Base-by-base conservation (phyloP, 1,140 invertebrate species). In the Drosophila obscura region DNA sequence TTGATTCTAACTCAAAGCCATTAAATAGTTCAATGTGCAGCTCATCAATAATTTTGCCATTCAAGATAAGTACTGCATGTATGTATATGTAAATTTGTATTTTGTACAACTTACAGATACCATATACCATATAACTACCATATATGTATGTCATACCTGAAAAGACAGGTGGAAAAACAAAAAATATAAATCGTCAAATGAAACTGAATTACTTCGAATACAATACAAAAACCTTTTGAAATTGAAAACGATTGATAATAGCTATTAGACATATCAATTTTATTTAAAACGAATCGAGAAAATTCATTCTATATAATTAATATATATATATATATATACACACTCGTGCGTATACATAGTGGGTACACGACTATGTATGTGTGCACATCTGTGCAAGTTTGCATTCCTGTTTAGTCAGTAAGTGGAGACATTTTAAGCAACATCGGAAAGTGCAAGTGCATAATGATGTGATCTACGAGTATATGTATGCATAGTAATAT, bases 221-320 rank as follows among this genome's bases (percentile, higher is more conserved):
- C 71, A 88, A 87, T 81, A 85, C 74, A 76, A 76, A 48, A 77
- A 51, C 65, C 71, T 79, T 87, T 73, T 77, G 71, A 83, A 89
- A 89, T 88, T 77, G 79, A 89, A 88, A 90, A 90, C 88, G 85
- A 91, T 90, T 90, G 88, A 91, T 91, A 91, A 91, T 91, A 91
- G 90, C 66, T 91, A 90, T 89, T 91, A 91, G 90, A 91, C 90
- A 91, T 91, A 91, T 91, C 90, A 91, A 83, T 79, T 90, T 84
- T 79, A 81, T 85, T 79, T 78, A 87, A 73, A 75, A 56, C 28
- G 39, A 71, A 75, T 55, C 43, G 52, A 43, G 28, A 58, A 50
- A 63, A 72, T 44, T 4, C 67, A 68, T 49, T 52, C 43, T 28
- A 48, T 50, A 49, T 31, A 26, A 57, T 71, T 64, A 45, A 53